A percentile compares a stretch with the other conserved stretches of the same genome.
These are phyloP conservation scores for Homarus gammarus DNA, from an alignment of 2,888 invertebrate species.

Conservation along the genomic window DNA sequence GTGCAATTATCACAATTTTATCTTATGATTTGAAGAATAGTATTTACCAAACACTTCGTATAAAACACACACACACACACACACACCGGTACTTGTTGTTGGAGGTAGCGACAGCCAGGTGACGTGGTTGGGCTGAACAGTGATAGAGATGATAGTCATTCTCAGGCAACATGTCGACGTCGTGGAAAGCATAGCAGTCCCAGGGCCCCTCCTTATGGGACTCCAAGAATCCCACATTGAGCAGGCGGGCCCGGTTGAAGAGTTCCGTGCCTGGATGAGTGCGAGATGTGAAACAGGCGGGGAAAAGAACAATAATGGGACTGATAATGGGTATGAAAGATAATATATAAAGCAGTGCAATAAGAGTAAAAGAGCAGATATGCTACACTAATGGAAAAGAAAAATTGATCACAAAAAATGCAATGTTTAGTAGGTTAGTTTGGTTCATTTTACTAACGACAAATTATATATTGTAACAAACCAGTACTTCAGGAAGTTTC, in stretches of 20 bases:
- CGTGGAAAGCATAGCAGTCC: conserved; percentile 75
- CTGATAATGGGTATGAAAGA: neutral
- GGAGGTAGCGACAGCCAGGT: conserved; percentile 80
- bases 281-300: no score
- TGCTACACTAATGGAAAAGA: neutral
- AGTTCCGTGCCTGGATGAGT: conserved; percentile 49
- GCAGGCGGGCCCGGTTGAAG: conserved; percentile 82
- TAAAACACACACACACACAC: neutral
- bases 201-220: conserved; percentile 77
- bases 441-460: no score
- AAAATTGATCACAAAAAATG: neutral
- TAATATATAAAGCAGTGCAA: neutral
- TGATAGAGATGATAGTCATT: conserved; percentile 80
- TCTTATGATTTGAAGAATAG: no score
- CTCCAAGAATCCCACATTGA: conserved; percentile 82
- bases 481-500: no score
- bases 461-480: no score
- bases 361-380: neutral
- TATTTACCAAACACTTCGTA: no score
- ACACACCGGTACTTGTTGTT: conserved; percentile 75
- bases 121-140: conserved; percentile 80
- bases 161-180: conserved; percentile 79
- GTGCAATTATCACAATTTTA: no score
- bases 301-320: neutral
- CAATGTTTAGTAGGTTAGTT: no score